Evolutionary conservation across 2,888 invertebrate species (phyloP).

Genomic region (Eupeodes latifasciatus): DNA sequence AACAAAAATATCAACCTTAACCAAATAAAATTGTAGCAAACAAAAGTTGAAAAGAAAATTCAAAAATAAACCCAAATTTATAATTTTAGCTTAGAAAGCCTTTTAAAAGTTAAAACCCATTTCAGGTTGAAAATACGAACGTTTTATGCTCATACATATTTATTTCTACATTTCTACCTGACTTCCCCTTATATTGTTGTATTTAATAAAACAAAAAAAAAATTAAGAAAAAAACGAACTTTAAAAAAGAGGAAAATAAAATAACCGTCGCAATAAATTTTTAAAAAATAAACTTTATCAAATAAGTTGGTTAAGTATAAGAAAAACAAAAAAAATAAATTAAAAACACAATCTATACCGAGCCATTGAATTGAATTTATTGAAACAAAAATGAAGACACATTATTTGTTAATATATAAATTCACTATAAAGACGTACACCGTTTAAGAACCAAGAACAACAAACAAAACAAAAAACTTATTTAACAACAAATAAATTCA

Average conservation of each 20-base stretch:
- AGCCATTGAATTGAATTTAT: constrained; percentile 84
- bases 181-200: constrained; percentile 34
- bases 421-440: constrained; percentile 64
- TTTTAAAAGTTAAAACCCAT: constrained; percentile 11
- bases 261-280: constrained; percentile 75
- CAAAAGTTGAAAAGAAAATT: not conserved
- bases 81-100: constrained; percentile 6
- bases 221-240: constrained; percentile 44
- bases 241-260: constrained; percentile 69
- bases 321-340: constrained; percentile 76
- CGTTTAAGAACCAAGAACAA: constrained; percentile 61
- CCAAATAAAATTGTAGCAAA: constrained; percentile 21
- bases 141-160: constrained; percentile 10
- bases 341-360: constrained; percentile 81
- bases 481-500: constrained; percentile 32
- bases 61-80: constrained; percentile 35
- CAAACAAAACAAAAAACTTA: constrained; percentile 36
- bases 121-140: constrained; percentile 8
- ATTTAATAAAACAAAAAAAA: constrained; percentile 25
- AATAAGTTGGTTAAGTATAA: constrained; percentile 77
- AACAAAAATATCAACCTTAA: constrained; percentile 21
- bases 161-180: constrained; percentile 60
- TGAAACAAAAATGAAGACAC: constrained; percentile 78
- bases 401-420: constrained; percentile 71
- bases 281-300: constrained; percentile 62